These are phyloP conservation scores for Vesta saturnalis DNA, from an alignment of 2,888 invertebrate genomes.

Conservation along the genomic window DNA sequence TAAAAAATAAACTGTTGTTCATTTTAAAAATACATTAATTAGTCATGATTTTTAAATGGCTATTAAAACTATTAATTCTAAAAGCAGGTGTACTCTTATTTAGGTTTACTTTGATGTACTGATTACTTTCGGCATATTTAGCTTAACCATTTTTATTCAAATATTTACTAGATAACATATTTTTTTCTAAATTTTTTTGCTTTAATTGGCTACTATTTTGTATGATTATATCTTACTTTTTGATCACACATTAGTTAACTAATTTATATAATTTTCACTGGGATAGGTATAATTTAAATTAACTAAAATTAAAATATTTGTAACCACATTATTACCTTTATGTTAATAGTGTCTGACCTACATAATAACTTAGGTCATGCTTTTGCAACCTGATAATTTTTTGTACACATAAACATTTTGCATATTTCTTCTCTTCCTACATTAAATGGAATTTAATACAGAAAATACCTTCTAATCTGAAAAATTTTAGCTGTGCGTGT, in stretches of 20 bases:
- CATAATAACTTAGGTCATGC: no score
- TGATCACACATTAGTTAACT: not conserved
- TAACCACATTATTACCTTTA: no score
- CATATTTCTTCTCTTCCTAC: no score
- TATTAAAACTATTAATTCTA: conserved; percentile 12
- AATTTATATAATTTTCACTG: conserved; percentile 3
- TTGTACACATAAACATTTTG: no score
- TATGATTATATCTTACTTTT: not conserved
- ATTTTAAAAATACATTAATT: conserved; percentile 12
- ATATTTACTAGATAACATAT: not conserved
- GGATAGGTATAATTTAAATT: not conserved
- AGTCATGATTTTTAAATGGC: conserved; percentile 13
- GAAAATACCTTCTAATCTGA: no score
- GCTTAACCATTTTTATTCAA: not conserved
- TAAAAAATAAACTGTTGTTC: conserved; percentile 12
- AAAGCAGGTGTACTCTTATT: not conserved
- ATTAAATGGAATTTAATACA: no score
- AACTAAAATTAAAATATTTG: no score
- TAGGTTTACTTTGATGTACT: conserved; percentile 6
- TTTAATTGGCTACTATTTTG: conserved; percentile 5
- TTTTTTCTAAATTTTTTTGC: not conserved
- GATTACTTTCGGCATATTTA: conserved; percentile 14
- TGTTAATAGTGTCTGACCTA: no score
- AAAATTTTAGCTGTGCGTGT: no score
- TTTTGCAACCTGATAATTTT: no score